These are phyloP conservation scores for Seriola rivoliana DNA, from an alignment of 2,113 vertebrate genomes.

Conservation along the genomic window DNA sequence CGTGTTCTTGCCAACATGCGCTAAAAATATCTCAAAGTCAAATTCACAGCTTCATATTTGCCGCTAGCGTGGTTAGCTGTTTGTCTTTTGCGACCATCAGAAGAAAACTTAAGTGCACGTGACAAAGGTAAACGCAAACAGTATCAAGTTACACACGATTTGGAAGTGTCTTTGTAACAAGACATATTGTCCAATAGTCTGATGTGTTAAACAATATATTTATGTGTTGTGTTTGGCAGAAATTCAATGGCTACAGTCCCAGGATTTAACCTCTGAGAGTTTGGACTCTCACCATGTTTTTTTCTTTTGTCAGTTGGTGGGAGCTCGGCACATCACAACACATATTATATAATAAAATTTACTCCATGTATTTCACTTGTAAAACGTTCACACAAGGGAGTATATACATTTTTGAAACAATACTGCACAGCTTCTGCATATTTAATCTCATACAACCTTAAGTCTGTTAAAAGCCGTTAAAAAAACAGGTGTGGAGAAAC, in stretches of 20 bases:
- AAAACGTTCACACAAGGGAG: no score
- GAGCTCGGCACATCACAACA: no score
- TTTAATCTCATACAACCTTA: not conserved
- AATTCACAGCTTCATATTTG: not conserved
- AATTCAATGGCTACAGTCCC: not conserved
- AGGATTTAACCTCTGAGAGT: no score
- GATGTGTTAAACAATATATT: not conserved
- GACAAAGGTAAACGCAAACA: slow-evolving; percentile 28
- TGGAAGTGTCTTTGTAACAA: not conserved
- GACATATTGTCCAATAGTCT: not conserved
- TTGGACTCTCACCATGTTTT: no score
- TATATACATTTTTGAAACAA: not conserved
- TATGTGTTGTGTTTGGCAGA: not conserved
- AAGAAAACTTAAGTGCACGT: slow-evolving; percentile 6
- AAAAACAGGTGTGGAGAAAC: not conserved
- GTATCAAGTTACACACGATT: not conserved
- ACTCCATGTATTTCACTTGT: no score
- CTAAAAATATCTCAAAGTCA: not conserved
- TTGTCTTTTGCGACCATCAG: not conserved
- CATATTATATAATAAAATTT: no score
- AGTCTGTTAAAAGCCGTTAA: not conserved
- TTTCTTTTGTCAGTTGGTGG: no score
- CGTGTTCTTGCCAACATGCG: not conserved
- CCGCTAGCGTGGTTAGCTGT: not conserved
- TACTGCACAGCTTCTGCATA: not conserved